These are phyloP conservation scores for Tortrix viridana DNA, from an alignment of 2,888 invertebrate species.

Conservation along the genomic window DNA sequence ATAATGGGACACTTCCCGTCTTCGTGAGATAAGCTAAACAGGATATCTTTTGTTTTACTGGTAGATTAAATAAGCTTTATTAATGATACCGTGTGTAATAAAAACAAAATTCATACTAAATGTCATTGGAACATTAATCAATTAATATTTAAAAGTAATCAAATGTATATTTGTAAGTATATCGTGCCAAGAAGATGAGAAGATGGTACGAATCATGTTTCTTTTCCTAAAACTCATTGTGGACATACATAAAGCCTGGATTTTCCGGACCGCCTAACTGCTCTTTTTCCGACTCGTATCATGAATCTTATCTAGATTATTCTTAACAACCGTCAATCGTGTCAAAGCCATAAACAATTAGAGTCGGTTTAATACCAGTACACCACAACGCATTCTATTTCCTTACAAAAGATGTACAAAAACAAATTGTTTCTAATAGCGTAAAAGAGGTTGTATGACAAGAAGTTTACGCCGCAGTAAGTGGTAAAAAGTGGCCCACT, in stretches of 20 bases:
- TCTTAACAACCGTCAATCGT: background rate
- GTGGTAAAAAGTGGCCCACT: slow-evolving; percentile 77
- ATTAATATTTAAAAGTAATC: too few relatives aligned
- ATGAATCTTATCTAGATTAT: background rate
- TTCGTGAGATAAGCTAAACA: slow-evolving; percentile 12
- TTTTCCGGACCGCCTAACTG: too few relatives aligned
- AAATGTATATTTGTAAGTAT: too few relatives aligned
- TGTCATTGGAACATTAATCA: too few relatives aligned
- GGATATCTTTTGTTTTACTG: slow-evolving; percentile 10
- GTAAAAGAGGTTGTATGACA: slow-evolving; percentile 54
- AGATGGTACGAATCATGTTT: too few relatives aligned
- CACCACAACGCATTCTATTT: slow-evolving; percentile 13
- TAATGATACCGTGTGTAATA: too few relatives aligned
- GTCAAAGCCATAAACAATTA: slow-evolving; percentile 1
- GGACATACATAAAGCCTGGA: too few relatives aligned
- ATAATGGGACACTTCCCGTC: slow-evolving; percentile 32
- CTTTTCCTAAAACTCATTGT: too few relatives aligned
- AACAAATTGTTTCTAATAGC: slow-evolving; percentile 30
- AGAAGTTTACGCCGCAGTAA: slow-evolving; percentile 62
- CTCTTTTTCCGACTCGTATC: too few relatives aligned
- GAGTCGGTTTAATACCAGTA: slow-evolving; percentile 2
- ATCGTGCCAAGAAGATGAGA: too few relatives aligned
- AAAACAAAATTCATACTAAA: too few relatives aligned
- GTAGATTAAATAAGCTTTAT: too few relatives aligned
- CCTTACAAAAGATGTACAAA: slow-evolving; percentile 3